Evolutionary conservation across 53 echinoderm and acorn worm genomes (phyloP).

Genomic region (Actinopyga echinites): DNA sequence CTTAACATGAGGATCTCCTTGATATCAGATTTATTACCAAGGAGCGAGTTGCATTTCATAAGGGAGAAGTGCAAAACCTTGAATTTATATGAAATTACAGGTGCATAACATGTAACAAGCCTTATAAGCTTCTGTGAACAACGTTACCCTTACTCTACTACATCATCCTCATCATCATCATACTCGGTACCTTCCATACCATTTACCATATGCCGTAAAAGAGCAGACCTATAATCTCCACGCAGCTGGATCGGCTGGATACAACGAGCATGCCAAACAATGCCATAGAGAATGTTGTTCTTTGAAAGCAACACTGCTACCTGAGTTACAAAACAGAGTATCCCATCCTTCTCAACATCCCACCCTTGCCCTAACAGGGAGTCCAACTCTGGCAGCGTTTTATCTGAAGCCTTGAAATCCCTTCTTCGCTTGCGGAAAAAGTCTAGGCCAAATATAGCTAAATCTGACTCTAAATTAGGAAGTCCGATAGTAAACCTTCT

Average conservation of each 20-base stretch:
- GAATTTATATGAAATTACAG: too few species aligned
- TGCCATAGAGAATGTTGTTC: neutral
- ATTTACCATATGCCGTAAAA: neutral
- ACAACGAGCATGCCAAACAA: neutral
- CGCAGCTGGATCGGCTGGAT: neutral
- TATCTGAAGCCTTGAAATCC: too few species aligned
- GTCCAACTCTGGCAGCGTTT: neutral
- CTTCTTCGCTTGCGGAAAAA: neutral
- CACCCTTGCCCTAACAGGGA: neutral
- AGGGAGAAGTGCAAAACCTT: too few species aligned
- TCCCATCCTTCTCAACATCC: slow-evolving; percentile 2
- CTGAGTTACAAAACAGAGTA: neutral
- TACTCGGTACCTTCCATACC: neutral
- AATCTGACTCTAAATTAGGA: neutral
- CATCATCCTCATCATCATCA: too few species aligned
- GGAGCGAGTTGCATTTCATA: too few species aligned
- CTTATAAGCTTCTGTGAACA: too few species aligned
- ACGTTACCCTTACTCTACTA: too few species aligned
- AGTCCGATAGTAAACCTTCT: slow-evolving; percentile 12
- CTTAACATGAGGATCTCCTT: too few species aligned
- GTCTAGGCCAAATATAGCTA: neutral
- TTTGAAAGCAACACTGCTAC: neutral
- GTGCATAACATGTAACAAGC: too few species aligned
- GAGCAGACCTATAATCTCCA: neutral
- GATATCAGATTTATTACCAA: too few species aligned